Conservation (phyloP, 2,797 vertebrate genomes). For the Clamator glandarius region DNA sequence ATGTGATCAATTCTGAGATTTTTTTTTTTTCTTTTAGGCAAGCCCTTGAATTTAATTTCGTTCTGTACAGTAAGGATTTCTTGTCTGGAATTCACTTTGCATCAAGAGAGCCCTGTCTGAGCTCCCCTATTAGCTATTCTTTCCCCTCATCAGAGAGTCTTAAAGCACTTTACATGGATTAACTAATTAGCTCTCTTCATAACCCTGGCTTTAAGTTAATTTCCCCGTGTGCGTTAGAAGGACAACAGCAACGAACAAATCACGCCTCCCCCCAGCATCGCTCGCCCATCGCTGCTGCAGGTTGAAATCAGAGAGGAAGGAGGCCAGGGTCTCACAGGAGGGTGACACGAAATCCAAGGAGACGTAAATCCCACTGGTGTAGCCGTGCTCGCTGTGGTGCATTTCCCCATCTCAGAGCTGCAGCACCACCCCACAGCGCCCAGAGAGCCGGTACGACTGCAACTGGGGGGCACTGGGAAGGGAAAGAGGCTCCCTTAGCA, state of each 20-base stretch:
- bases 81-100: conserved; percentile 61
- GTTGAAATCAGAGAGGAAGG: not conserved
- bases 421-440: rapidly evolving
- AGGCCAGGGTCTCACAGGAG: not conserved
- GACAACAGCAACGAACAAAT: not conserved
- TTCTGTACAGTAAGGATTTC: conserved; percentile 55
- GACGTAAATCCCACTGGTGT: rapidly evolving
- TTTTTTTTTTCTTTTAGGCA: conserved; percentile 9
- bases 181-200: conserved; percentile 70
- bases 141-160: conserved; percentile 47
- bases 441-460: rapidly evolving
- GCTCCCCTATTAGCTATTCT: conserved; percentile 58
- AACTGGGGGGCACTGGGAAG: rapidly evolving
- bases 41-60: conserved; percentile 53
- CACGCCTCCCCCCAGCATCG: not conserved
- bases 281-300: not conserved
- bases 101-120: conserved; percentile 42
- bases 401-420: rapidly evolving
- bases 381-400: rapidly evolving
- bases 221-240: conserved; percentile 12
- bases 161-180: conserved; percentile 70
- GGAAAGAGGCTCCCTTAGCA: rapidly evolving
- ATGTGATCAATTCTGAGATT: conserved; percentile 45
- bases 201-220: conserved; percentile 64
- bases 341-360: not conserved